A percentile compares a stretch with the other conserved stretches of the same genome.
These are phyloP conservation scores for Aleiodes testaceus DNA, from an alignment of 2,888 invertebrate genomes.

Conservation along the genomic window DNA sequence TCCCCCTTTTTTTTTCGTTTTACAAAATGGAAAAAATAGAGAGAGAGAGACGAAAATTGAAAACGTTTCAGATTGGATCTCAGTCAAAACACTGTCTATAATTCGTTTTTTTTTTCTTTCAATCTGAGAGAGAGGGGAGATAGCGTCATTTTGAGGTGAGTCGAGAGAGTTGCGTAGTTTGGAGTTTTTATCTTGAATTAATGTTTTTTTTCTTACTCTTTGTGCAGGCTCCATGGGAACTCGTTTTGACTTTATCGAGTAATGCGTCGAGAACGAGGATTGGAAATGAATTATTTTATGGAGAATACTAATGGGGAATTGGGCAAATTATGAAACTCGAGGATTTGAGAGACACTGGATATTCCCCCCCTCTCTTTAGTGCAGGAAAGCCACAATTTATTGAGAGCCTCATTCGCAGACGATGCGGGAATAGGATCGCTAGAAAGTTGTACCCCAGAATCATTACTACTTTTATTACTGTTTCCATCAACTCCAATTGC, in stretches of 20 bases:
- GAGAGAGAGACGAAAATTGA: slow-evolving; percentile 13
- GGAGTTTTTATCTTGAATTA: too few relatives aligned
- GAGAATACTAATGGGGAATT: too few relatives aligned
- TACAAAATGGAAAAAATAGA: slow-evolving; percentile 36
- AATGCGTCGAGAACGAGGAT: too few relatives aligned
- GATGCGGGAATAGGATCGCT: slow-evolving; percentile 40
- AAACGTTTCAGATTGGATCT: slow-evolving; percentile 42
- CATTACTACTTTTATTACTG: background rate
- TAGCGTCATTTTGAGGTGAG: background rate
- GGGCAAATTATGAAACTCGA: too few relatives aligned
- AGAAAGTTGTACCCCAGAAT: slow-evolving; percentile 32
- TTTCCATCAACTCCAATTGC: slow-evolving; percentile 36
- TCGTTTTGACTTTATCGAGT: too few relatives aligned
- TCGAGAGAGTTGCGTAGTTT: too few relatives aligned
- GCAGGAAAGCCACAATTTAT: background rate
- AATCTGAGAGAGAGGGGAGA: background rate
- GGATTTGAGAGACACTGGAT: too few relatives aligned
- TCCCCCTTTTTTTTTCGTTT: background rate
- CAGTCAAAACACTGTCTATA: slow-evolving; percentile 30
- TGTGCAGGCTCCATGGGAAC: too few relatives aligned
- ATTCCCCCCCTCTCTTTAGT: background rate
- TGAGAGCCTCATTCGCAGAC: slow-evolving; percentile 9
- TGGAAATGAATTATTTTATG: too few relatives aligned
- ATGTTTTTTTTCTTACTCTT: background rate
- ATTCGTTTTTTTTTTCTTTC: background rate